Conservation (phyloP, 2,113 vertebrate genomes). For the Copsychus sechellarum region DNA sequence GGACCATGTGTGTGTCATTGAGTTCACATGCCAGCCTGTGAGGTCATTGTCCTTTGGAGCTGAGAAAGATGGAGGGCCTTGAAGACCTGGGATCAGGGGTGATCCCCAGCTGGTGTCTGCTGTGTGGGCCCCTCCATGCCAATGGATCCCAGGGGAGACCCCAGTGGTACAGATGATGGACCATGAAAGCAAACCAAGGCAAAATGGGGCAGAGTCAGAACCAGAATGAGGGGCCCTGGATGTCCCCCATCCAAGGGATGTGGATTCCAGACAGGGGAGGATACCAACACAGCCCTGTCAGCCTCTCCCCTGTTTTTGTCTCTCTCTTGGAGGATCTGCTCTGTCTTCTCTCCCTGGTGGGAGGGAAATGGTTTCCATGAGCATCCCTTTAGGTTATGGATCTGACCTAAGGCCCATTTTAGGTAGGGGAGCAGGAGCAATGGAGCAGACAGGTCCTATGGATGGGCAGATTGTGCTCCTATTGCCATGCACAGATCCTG, state of each 20-base stretch:
- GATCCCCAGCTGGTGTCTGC: neutral
- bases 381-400: neutral
- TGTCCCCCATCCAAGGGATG: neutral
- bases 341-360: neutral
- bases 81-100: neutral
- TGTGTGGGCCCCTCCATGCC: neutral
- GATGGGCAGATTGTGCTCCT: neutral
- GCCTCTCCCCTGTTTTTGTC: neutral
- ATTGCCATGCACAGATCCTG: neutral
- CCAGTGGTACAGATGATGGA: neutral
- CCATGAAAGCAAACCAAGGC: neutral
- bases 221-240: neutral
- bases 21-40: accelerated
- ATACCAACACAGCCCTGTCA: neutral
- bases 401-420: neutral
- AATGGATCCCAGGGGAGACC: accelerated
- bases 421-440: neutral
- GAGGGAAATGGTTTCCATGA: neutral
- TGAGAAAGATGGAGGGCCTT: neutral
- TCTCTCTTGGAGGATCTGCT: neutral
- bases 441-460: neutral
- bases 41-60: neutral
- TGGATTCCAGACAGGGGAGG: neutral
- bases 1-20: neutral
- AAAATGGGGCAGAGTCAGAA: neutral